Conservation (phyloP, 2,113 vertebrate species). For the Barnardius zonarius region DNA sequence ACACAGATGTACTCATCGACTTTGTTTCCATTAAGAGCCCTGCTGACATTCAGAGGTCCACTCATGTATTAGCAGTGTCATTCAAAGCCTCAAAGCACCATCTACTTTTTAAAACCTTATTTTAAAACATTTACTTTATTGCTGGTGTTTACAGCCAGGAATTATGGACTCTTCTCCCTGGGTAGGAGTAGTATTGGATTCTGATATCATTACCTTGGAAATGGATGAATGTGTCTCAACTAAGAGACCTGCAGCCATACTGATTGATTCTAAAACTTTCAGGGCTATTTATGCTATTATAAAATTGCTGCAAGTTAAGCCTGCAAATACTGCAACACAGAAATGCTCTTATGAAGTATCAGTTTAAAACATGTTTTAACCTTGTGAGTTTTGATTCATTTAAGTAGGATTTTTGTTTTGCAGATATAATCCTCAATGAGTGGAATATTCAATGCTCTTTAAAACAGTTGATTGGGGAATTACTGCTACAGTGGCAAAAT, state of each 20-base stretch:
- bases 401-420: neutral
- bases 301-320: conserved; percentile 1
- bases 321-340: neutral
- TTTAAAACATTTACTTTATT: neutral
- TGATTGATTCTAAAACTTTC: neutral
- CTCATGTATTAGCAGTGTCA: neutral
- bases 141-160: neutral
- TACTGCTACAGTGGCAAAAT: neutral
- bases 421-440: neutral
- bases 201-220: neutral
- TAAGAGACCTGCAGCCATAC: neutral
- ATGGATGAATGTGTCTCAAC: neutral
- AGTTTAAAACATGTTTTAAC: neutral
- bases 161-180: neutral
- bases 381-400: neutral
- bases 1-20: neutral
- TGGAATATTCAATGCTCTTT: neutral
- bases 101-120: neutral
- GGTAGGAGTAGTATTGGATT: neutral
- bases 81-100: neutral
- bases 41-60: neutral
- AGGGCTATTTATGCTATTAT: neutral
- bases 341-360: neutral
- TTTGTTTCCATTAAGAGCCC: neutral
- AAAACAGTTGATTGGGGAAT: neutral